These are phyloP conservation scores for Globodera ellingtonae DNA, from an alignment of 1,140 invertebrate species.

Conservation along the genomic window DNA sequence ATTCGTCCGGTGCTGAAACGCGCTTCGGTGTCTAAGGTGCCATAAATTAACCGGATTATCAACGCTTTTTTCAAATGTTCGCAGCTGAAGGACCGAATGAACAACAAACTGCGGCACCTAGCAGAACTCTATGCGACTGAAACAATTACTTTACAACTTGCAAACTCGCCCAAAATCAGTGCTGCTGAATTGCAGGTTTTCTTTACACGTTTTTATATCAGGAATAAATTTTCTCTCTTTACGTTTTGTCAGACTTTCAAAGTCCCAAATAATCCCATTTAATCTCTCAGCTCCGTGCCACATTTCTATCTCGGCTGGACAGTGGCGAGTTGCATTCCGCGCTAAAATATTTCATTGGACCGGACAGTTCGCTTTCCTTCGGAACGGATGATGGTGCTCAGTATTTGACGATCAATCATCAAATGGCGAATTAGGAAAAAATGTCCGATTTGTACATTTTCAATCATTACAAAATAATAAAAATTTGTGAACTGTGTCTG, in stretches of 20 bases:
- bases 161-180: conserved; percentile 36
- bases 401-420: neutral
- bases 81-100: conserved; percentile 34
- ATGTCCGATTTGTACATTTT: neutral
- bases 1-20: neutral
- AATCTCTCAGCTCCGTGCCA: conserved; percentile 47
- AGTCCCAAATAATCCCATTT: neutral
- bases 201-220: no score
- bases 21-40: neutral
- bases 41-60: neutral
- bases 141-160: conserved; percentile 38
- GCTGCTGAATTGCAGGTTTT: conserved; percentile 43
- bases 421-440: neutral
- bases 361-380: neutral
- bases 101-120: conserved; percentile 29
- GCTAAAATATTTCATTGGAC: conserved; percentile 32
- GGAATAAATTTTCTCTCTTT: neutral
- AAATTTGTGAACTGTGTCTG: neutral
- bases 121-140: conserved; percentile 48
- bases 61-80: neutral
- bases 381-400: neutral
- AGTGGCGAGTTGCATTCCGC: conserved; percentile 19
- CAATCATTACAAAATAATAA: neutral
- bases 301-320: conserved; percentile 42
- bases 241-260: neutral